Percentiles rank a stretch among this genome's conserved stretches.
Conservation (phyloP, 2,888 invertebrate genomes). For the Drosophila mettleri region DNA sequence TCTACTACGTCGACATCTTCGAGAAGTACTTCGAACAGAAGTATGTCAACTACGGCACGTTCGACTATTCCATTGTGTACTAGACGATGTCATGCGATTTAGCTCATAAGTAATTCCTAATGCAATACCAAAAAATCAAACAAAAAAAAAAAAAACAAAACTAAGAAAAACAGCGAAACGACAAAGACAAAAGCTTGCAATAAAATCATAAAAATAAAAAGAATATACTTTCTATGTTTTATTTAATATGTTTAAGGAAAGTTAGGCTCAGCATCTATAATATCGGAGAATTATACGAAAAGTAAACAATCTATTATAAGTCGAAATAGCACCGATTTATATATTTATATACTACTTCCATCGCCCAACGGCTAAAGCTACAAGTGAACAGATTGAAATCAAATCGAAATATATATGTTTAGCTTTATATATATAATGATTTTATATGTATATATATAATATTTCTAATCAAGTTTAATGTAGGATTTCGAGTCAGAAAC, state of each 20-base stretch:
- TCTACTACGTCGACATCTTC: conserved; percentile 87
- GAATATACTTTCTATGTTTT: conserved; percentile 2
- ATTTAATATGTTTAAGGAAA: no score
- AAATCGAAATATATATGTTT: no score
- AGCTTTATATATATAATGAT: not conserved
- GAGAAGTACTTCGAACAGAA: conserved; percentile 76
- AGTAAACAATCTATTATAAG: no score
- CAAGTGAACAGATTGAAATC: no score
- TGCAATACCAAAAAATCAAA: conserved; percentile 40
- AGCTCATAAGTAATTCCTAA: conserved; percentile 43
- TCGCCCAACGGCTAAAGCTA: no score
- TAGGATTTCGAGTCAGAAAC: not conserved
- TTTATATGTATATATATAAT: no score
- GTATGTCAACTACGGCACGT: conserved; percentile 73
- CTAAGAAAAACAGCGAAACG: conserved; percentile 17
- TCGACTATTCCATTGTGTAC: conserved; percentile 73
- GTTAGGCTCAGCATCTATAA: no score
- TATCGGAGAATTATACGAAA: no score
- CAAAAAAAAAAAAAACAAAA: conserved; percentile 38
- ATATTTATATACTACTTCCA: no score
- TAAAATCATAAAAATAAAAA: conserved; percentile 30
- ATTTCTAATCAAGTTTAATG: not conserved
- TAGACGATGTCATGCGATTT: conserved; percentile 35
- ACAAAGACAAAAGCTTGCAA: conserved; percentile 25
- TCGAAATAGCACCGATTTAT: no score